Conservation (phyloP, 2,113 vertebrate species). For the Serilophus lunatus region DNA sequence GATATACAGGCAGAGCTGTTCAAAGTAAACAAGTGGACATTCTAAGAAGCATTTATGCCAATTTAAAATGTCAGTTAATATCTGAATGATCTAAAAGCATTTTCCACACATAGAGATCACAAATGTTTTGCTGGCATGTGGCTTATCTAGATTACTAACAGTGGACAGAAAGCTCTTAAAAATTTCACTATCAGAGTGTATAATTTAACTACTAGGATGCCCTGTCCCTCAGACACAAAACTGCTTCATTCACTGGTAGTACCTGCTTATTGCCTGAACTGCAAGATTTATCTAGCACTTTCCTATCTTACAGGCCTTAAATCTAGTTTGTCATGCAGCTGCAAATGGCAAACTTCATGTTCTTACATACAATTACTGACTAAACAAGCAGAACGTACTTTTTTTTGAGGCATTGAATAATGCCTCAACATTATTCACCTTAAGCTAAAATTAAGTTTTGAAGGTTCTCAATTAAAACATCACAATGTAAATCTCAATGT, state of each 20-base stretch:
- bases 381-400: neutral
- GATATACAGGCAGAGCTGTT: neutral
- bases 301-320: neutral
- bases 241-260: neutral
- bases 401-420: no score
- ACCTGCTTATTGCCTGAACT: neutral
- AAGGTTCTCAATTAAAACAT: constrained; percentile 8
- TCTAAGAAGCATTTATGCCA: neutral
- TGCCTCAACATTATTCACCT: neutral
- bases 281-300: neutral
- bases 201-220: neutral
- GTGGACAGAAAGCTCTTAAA: neutral
- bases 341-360: neutral
- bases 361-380: neutral
- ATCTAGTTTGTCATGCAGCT: neutral
- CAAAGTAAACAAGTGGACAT: neutral
- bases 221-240: neutral
- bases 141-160: neutral
- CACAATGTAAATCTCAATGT: neutral
- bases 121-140: neutral
- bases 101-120: neutral
- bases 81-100: neutral
- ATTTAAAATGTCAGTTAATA: neutral
- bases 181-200: neutral
- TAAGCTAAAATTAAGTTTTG: neutral